These are phyloP conservation scores for Dunckerocampus dactyliophorus DNA, from an alignment of 2,113 vertebrate genomes.

Conservation along the genomic window DNA sequence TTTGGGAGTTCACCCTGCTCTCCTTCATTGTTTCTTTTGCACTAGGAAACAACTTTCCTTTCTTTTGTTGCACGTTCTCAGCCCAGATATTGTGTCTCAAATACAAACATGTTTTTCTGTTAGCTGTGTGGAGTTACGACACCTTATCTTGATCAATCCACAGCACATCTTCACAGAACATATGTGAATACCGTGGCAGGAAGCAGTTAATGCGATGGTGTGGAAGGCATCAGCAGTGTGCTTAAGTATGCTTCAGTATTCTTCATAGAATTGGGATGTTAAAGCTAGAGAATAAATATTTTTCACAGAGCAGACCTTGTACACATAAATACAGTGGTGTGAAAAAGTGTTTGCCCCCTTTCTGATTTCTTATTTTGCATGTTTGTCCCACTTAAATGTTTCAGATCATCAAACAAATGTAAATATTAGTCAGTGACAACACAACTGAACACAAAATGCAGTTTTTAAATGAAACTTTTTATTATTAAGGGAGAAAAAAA, in stretches of 20 bases:
- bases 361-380: too few relatives aligned
- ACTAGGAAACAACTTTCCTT: background rate
- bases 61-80: background rate
- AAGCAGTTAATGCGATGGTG: conserved; percentile 6
- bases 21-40: too few relatives aligned
- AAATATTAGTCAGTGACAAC: too few relatives aligned
- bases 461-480: too few relatives aligned
- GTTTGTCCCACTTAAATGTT: too few relatives aligned
- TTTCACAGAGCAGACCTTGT: conserved; percentile 24
- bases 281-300: conserved; percentile 35
- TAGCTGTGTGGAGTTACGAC: conserved; percentile 42
- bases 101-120: background rate
- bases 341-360: too few relatives aligned
- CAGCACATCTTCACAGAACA: conserved; percentile 37
- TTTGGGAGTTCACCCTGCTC: background rate
- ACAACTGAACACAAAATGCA: too few relatives aligned
- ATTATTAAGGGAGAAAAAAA: too few relatives aligned
- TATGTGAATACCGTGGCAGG: conserved; percentile 16
- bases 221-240: conserved; percentile 13
- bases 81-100: background rate
- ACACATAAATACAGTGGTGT: too few relatives aligned
- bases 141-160: conserved; percentile 47
- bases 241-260: conserved; percentile 13
- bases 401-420: too few relatives aligned
- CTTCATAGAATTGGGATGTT: conserved; percentile 27